A percentile compares a stretch with the other conserved stretches of the same genome.
phyloP scores from a whole-genome alignment of 1,140 invertebrate genomes.

The Ceratoteleas bidentatus region DNA sequence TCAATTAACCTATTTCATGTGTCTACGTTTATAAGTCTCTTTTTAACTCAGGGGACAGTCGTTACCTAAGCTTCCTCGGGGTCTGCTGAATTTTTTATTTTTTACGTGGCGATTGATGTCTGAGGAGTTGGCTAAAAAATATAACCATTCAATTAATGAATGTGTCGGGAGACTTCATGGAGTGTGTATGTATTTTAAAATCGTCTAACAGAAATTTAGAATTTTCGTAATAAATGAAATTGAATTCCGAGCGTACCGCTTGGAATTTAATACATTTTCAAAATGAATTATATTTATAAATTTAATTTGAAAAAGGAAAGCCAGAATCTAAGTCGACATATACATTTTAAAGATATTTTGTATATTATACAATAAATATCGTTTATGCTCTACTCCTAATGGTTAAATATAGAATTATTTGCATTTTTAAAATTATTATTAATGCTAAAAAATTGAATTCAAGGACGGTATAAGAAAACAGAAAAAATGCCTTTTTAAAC shows the following conservation, averaged over 20 bases:
- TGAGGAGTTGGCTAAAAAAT: not conserved
- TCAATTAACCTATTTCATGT: constrained; percentile 56
- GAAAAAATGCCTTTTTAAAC: too few relatives aligned
- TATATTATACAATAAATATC: too few relatives aligned
- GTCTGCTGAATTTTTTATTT: constrained; percentile 44
- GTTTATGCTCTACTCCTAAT: too few relatives aligned
- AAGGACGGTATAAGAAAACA: too few relatives aligned
- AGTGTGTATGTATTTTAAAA: not conserved
- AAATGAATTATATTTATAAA: not conserved
- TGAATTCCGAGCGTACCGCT: not conserved
- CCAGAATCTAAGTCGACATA: too few relatives aligned
- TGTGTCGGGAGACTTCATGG: not conserved
- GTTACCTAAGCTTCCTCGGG: constrained; percentile 35
- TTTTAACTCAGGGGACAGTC: constrained; percentile 24
- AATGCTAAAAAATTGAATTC: too few relatives aligned
- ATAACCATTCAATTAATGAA: not conserved
- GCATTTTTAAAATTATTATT: too few relatives aligned
- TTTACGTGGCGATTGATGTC: constrained; percentile 7
- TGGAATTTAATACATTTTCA: not conserved
- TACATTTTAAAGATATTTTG: too few relatives aligned
- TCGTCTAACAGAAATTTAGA: not conserved
- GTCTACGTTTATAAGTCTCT: constrained; percentile 20
- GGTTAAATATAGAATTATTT: too few relatives aligned
- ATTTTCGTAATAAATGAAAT: not conserved
- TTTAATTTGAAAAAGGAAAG: too few relatives aligned